Percentiles rank a stretch among this genome's conserved stretches.
These are phyloP conservation scores for Drosophila ironensis DNA, from an alignment of 1,140 invertebrate species.

Conservation along the genomic window DNA sequence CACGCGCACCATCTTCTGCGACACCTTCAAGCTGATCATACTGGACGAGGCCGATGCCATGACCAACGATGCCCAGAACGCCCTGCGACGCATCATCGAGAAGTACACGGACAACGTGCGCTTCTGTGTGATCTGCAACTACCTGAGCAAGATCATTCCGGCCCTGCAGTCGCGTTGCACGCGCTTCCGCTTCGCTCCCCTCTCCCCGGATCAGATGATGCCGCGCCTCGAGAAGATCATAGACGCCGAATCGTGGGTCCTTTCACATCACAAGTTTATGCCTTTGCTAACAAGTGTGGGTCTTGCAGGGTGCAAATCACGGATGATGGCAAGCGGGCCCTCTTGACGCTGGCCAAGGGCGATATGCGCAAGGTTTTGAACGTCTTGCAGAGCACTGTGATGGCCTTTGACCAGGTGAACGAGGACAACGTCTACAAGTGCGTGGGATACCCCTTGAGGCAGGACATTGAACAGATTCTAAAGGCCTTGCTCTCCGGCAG, in stretches of 20 bases:
- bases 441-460: conserved; percentile 96
- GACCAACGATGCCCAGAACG: conserved; percentile 99
- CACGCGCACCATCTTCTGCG: conserved; percentile 97
- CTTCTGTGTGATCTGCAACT: conserved; percentile 99
- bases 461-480: conserved; percentile 94
- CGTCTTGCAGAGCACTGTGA: conserved; percentile 95
- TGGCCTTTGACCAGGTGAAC: conserved; percentile 93
- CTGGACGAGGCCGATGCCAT: conserved; percentile 99
- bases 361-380: conserved; percentile 99
- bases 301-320: conserved; percentile 90
- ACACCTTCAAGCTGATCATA: conserved; percentile 97
- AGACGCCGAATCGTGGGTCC: conserved; percentile 89
- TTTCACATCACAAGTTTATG: not conserved
- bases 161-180: conserved; percentile 99
- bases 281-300: conserved; percentile 19
- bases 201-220: conserved; percentile 92
- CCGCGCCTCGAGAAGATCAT: conserved; percentile 94
- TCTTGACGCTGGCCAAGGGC: conserved; percentile 95
- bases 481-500: conserved; percentile 94
- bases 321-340: conserved; percentile 94
- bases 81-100: conserved; percentile 98
- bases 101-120: conserved; percentile 99
- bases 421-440: conserved; percentile 98
- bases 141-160: conserved; percentile 98
- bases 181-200: conserved; percentile 97